Evolutionary conservation across 2,888 invertebrate genomes (phyloP), one percentile per base, ranked within the genome.

Genomic region (Tetramorium bicarinatum): DNA sequence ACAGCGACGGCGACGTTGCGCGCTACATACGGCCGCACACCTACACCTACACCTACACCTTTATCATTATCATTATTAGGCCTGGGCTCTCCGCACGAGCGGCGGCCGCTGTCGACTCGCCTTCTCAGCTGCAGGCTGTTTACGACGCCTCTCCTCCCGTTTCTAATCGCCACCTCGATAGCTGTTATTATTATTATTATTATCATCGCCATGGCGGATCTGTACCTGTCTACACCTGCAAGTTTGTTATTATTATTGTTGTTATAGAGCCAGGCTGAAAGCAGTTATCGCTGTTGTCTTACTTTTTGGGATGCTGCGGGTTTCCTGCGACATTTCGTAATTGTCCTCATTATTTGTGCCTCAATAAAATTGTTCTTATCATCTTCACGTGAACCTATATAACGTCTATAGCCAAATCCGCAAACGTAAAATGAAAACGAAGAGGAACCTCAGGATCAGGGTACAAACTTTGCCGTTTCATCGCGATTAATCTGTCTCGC

Each of bases 1-100:
- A 41, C 18, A 4, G 41, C 38, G 54, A 38, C 38, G 71, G 29
- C 41, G 72, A 74, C 74, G 66, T 67, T 41, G 72, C 56, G 72
- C 41, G 64, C 62, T 52, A 54, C 71, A 54, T 54, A 47, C 34
- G 64, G 64, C 54, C 18, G 44, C 25, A 15, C 76, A 25, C 49
- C 75, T 49, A 76, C 59, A 38, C 34, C 13, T 9, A 8, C 56
- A 59, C 59, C 64, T 66, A 66, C 64, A 66, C 15, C 25, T 44
- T 47, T 15, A 18, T 47, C 44, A 44, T 66, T 44, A 44, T 44
- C 64, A 64, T 64, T 62, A 64, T 15, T 34, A 34, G 29, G 29
- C 29, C 29, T 34, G 15, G n/a, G 21, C 7, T 56, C 13, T 3
- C 4, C 15, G 15, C 6, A 8, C 62, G 62, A 38, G 8, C 29